These are phyloP conservation scores for Nanorana parkeri DNA, from an alignment of 2,113 vertebrate genomes.

Conservation along the genomic window DNA sequence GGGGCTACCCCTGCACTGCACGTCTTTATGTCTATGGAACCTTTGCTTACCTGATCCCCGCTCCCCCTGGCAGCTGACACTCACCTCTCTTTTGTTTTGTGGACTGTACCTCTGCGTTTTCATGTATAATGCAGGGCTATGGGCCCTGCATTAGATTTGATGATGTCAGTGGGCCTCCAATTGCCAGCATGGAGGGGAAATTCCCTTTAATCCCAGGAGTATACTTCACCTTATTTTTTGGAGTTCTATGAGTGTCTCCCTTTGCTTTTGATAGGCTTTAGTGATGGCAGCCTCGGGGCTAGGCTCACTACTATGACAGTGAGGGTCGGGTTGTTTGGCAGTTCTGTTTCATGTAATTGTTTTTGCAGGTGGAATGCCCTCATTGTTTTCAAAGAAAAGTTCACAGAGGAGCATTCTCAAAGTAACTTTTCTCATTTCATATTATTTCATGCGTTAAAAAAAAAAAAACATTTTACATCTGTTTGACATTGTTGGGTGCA, in stretches of 20 bases:
- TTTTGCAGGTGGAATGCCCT: slow-evolving; percentile 1
- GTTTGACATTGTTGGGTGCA: neutral
- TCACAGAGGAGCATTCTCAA: neutral
- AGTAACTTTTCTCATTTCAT: neutral
- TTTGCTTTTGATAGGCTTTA: neutral
- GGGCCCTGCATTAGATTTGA: no score
- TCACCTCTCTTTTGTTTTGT: no score
- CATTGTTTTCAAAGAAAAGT: neutral
- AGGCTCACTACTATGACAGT: slow-evolving; percentile 16
- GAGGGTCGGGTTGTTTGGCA: neutral
- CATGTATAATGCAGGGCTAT: no score
- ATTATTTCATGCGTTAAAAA: neutral
- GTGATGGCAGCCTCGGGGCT: slow-evolving; percentile 3
- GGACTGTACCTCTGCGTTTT: no score
- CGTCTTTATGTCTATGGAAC: no score
- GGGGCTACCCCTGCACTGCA: no score
- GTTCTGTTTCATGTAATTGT: slow-evolving; percentile 23
- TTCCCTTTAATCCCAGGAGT: neutral
- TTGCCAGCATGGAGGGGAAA: no score
- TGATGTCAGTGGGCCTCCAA: no score
- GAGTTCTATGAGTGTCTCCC: neutral
- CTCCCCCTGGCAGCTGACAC: no score
- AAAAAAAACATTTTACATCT: neutral
- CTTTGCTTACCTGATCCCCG: no score
- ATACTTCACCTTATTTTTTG: neutral